phyloP scores from a whole-genome alignment of 2,797 vertebrate species.

The Erethizon dorsatum region DNA sequence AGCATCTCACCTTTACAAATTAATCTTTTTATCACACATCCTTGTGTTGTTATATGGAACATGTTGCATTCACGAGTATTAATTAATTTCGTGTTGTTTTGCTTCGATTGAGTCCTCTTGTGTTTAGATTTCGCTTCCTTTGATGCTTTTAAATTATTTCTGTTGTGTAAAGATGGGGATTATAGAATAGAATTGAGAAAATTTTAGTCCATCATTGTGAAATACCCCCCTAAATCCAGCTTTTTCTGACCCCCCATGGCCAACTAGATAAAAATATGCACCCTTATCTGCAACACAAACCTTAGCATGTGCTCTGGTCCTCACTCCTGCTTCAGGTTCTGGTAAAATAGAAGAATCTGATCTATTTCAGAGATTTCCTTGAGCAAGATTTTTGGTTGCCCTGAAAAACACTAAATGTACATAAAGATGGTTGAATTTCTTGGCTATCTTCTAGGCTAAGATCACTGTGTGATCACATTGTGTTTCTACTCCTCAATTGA shows the following conservation, averaged over 20 bases:
- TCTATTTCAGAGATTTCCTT: constrained; percentile 43
- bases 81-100: constrained; percentile 47
- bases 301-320: not conserved
- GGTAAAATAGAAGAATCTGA: constrained; percentile 21
- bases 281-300: not conserved
- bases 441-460: constrained; percentile 47
- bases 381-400: constrained; percentile 18
- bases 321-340: constrained; percentile 28
- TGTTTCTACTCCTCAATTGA: not conserved
- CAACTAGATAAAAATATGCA: not conserved
- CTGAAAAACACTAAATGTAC: constrained; percentile 8
- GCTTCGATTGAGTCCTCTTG: constrained; percentile 15
- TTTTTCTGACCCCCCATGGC: not conserved
- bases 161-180: not conserved
- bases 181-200: not conserved
- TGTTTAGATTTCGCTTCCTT: constrained; percentile 35
- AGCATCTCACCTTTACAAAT: not conserved
- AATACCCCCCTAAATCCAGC: not conserved
- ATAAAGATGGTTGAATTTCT: constrained; percentile 37
- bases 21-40: not conserved
- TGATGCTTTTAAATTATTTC: not conserved
- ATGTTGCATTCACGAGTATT: not conserved
- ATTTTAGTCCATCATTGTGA: not conserved
- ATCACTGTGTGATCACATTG: constrained; percentile 29
- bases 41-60: not conserved